Evolutionary conservation across 2,797 vertebrate genomes (phyloP).

Genomic region (Notoglanidium macrostoma): DNA sequence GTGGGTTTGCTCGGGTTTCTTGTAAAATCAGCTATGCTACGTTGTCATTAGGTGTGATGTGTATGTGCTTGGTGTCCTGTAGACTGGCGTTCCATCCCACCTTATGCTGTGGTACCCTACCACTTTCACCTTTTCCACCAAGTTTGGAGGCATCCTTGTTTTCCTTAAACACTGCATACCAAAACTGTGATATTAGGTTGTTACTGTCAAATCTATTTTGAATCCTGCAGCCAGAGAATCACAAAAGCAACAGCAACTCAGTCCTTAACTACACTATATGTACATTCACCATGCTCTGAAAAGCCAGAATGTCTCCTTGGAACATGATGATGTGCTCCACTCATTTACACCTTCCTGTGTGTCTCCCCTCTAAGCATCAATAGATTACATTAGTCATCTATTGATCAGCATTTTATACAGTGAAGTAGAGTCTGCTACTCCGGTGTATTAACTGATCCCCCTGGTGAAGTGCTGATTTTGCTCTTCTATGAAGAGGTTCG

Average conservation of each 20-base stretch:
- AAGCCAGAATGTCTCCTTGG: not conserved
- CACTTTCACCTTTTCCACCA: constrained; percentile 5
- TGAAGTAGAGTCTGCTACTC: constrained; percentile 22
- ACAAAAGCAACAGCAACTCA: not conserved
- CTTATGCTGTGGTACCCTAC: not conserved
- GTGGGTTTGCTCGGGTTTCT: not conserved
- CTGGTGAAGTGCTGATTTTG: constrained; percentile 59
- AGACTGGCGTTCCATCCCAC: not conserved
- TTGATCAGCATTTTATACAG: constrained; percentile 52
- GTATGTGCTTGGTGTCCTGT: not conserved
- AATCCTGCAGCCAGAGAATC: not conserved
- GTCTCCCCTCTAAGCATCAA: constrained; percentile 47
- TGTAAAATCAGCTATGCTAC: not conserved
- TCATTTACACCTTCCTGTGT: constrained; percentile 36
- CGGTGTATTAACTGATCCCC: constrained; percentile 59
- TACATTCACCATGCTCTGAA: not conserved
- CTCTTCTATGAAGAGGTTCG: constrained; percentile 52
- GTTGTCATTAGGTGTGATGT: not conserved
- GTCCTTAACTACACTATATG: not conserved
- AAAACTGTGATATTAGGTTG: not conserved
- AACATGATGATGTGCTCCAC: not conserved
- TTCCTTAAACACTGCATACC: not conserved
- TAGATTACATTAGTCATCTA: constrained; percentile 58
- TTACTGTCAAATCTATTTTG: not conserved
- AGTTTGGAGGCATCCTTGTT: not conserved